Percentiles rank a stretch among this genome's conserved stretches.
Evolutionary conservation across 2,113 vertebrate genomes (phyloP).

Genomic region (Chaetura pelagica): DNA sequence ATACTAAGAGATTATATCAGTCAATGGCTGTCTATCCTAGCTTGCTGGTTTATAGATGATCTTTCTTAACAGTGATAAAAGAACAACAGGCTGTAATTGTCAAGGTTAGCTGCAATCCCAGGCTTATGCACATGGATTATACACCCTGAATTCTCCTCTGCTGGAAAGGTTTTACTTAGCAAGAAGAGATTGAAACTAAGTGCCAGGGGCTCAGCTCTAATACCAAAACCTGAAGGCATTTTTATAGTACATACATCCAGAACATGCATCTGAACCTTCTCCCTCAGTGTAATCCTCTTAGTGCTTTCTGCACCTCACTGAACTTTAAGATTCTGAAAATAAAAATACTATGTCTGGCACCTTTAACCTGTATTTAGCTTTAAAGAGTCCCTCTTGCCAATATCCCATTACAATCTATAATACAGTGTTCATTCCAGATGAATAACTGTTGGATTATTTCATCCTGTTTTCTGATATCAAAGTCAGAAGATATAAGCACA

Average conservation of each 20-base stretch:
- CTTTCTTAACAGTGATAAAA: conserved; percentile 65
- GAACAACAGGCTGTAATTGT: conserved; percentile 78
- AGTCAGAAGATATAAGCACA: background rate
- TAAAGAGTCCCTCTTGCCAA: background rate
- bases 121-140: conserved; percentile 70
- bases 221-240: conserved; percentile 56
- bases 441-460: background rate
- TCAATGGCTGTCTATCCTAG: background rate
- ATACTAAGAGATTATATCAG: background rate
- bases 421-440: background rate
- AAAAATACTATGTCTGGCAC: conserved; percentile 1
- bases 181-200: conserved; percentile 74
- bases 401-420: background rate
- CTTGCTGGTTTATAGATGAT: background rate
- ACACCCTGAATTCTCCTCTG: conserved; percentile 70
- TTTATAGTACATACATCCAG: conserved; percentile 47
- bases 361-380: conserved; percentile 31
- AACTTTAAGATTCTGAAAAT: conserved; percentile 45
- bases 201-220: conserved; percentile 71
- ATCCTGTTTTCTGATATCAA: background rate
- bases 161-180: conserved; percentile 74
- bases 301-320: conserved; percentile 48
- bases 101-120: conserved; percentile 62
- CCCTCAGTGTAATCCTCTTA: conserved; percentile 79
- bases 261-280: background rate